Evolutionary conservation across 2,888 invertebrate species (phyloP).

Genomic region (Baronia brevicornis): DNA sequence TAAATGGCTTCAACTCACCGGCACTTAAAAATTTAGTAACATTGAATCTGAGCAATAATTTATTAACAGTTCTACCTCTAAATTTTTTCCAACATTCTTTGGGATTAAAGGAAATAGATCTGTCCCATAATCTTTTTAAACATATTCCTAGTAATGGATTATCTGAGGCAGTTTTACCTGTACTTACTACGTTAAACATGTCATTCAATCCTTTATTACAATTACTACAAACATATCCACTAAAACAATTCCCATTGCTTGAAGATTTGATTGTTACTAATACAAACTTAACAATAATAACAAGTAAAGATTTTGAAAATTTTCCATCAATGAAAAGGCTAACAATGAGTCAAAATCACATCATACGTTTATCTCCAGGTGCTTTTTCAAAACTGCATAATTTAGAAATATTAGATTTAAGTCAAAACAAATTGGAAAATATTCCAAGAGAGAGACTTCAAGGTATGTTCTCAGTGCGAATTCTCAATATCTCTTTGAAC

Average conservation of each 20-base stretch:
- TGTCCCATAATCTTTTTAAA: conserved; percentile 86
- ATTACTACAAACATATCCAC: conserved; percentile 82
- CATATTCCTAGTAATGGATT: conserved; percentile 86
- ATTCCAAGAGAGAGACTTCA: conserved; percentile 89
- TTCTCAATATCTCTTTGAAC: conserved; percentile 90
- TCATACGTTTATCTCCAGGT: conserved; percentile 87
- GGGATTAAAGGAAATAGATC: conserved; percentile 82
- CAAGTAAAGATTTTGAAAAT: conserved; percentile 89
- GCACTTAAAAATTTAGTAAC: conserved; percentile 83
- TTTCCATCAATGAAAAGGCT: conserved; percentile 86
- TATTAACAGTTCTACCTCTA: conserved; percentile 83
- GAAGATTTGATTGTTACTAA: conserved; percentile 86
- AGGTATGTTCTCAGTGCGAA: conserved; percentile 82
- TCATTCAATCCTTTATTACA: conserved; percentile 87
- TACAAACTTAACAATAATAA: conserved; percentile 88
- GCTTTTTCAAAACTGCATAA: conserved; percentile 87
- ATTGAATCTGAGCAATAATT: conserved; percentile 85
- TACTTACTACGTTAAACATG: conserved; percentile 85
- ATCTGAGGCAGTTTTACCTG: conserved; percentile 83
- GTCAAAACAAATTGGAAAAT: conserved; percentile 87
- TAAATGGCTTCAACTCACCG: conserved; percentile 85
- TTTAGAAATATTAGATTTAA: conserved; percentile 86
- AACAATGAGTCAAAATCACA: conserved; percentile 82
- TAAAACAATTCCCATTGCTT: conserved; percentile 84
- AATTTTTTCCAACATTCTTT: conserved; percentile 87